phyloP scores from a whole-genome alignment of 2,797 vertebrate genomes.

The Falco peregrinus region DNA sequence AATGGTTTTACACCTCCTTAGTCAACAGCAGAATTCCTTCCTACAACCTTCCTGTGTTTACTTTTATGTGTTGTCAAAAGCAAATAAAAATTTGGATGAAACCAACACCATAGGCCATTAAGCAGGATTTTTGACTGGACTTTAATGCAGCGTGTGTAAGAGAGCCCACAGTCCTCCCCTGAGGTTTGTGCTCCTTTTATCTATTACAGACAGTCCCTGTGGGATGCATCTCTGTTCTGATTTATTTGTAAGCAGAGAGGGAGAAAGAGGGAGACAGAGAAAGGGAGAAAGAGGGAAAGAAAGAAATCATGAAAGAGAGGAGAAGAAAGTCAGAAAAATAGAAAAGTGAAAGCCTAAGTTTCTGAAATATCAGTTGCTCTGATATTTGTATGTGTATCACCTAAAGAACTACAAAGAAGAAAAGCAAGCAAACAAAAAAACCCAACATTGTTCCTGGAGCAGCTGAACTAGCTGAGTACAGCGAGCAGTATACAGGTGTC shows the following conservation, averaged over 20 bases:
- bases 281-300: not conserved
- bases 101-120: not conserved
- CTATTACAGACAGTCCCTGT: not conserved
- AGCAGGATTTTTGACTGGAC: not conserved
- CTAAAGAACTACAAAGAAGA: not conserved
- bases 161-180: not conserved
- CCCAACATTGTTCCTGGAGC: not conserved
- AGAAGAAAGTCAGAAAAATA: not conserved
- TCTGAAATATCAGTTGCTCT: not conserved
- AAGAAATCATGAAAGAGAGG: not conserved
- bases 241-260: not conserved
- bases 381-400: not conserved
- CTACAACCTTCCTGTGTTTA: not conserved
- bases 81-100: conserved; percentile 4
- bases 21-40: not conserved
- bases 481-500: conserved; percentile 20
- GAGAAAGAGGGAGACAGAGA: not conserved
- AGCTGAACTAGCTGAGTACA: not conserved
- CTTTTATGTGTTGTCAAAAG: conserved; percentile 7
- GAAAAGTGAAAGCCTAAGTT: not conserved
- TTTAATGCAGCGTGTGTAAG: not conserved
- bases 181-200: conserved; percentile 2
- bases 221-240: not conserved
- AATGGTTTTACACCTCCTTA: not conserved
- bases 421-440: not conserved